Evolutionary conservation across 2,888 invertebrate species (phyloP), one percentile per base, ranked within the genome.

Genomic region (Epinotia ramella): DNA sequence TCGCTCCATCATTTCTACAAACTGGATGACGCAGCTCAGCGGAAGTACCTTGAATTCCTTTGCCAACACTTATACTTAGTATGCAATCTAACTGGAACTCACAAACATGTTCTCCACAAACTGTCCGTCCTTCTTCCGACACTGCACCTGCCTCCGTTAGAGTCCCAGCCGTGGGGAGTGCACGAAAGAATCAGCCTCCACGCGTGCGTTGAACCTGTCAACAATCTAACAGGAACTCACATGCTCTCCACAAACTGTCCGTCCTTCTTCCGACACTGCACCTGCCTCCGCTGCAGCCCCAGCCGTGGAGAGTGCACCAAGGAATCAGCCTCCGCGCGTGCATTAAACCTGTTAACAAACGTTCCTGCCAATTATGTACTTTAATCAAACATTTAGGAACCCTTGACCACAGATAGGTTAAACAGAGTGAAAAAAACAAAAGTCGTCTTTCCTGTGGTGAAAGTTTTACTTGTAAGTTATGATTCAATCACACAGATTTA

Each of bases 91-190:
- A 28, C 24, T 28, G 24, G 24, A 20, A 20, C 94, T 90, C 83
- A 94, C 94, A n/a, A n/a, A n/a, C n/a, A 91, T 90, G 65, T 87
- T 77, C 80, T 93, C 93, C 2, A 93, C 92, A 73, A 90, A 91
- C 28, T 84, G 84, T 18, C 93, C 93, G 72, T 90, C 90, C 78
- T 89, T 92, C 74, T 86, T 86, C 53, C 91, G 89, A 79, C 94
- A 95, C 79, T 92, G 91, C 74, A 94, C 90, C 76, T 91, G 91
- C 11, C 94, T 88, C 4, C 89, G 86, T 80, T 94, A 94, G 77
- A 94, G 80, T 12, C 94, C 94, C 40, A 95, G 87, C 9, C 88
- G 87, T n/a, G 94, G 93, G 0, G 92, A 94, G 84, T 93, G 92
- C 71, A 94, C 91, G 73, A 94, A 84, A 12, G 93, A 92, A 68